phyloP scores from a whole-genome alignment of 2,888 invertebrate species.

The Thymelicus acteon region DNA sequence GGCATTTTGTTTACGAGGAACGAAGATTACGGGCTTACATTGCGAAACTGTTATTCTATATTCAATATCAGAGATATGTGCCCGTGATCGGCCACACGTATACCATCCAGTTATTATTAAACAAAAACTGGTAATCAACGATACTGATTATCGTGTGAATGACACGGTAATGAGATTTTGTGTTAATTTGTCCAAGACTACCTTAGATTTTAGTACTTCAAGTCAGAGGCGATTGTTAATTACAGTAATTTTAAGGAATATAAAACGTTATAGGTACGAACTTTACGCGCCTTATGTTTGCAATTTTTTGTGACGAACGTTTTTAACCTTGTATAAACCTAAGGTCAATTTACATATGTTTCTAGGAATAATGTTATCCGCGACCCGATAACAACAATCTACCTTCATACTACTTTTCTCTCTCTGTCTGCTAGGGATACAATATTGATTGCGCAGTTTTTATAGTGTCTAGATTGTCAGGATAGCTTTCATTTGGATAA shows the following conservation, averaged over 20 bases:
- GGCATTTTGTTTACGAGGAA: slow-evolving; percentile 68
- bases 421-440: too few species aligned
- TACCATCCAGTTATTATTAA: slow-evolving; percentile 17
- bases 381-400: slow-evolving; percentile 20
- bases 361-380: slow-evolving; percentile 1
- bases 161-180: too few species aligned
- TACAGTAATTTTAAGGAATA: not conserved
- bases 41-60: slow-evolving; percentile 63
- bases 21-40: slow-evolving; percentile 46
- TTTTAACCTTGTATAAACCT: too few species aligned
- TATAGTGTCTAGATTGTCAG: too few species aligned
- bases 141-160: too few species aligned
- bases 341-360: too few species aligned
- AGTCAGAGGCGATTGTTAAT: not conserved
- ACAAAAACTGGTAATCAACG: not conserved
- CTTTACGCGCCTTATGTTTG: too few species aligned
- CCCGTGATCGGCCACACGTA: slow-evolving; percentile 62
- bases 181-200: too few species aligned
- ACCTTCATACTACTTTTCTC: not conserved
- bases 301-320: too few species aligned
- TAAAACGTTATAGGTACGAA: too few species aligned
- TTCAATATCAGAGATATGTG: slow-evolving; percentile 46
- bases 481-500: not conserved
- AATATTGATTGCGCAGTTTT: too few species aligned
- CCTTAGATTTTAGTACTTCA: too few species aligned